Evolutionary conservation across 2,888 invertebrate genomes (phyloP).

Genomic region (Penaeus monodon): DNA sequence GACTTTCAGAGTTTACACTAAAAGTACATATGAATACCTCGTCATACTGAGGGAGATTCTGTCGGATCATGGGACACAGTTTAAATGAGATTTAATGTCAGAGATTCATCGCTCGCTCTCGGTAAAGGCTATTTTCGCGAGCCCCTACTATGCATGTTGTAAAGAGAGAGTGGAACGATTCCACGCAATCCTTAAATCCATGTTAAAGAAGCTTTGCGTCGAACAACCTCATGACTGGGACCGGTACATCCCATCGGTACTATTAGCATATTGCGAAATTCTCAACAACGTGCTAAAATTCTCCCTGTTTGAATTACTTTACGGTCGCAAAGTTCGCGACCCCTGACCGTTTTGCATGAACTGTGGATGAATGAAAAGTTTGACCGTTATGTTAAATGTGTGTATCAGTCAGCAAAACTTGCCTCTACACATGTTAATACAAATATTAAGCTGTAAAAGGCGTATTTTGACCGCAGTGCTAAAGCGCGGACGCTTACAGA

Average conservation of each 20-base stretch:
- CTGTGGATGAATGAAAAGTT: not conserved
- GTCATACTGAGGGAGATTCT: not conserved
- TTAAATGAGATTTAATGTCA: constrained; percentile 3
- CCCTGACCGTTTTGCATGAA: not conserved
- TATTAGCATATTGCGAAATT: constrained; percentile 26
- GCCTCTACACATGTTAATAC: no score
- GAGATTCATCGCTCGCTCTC: not conserved
- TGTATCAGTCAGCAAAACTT: no score
- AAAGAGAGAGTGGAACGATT: not conserved
- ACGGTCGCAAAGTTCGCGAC: constrained; percentile 28
- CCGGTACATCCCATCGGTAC: constrained; percentile 11
- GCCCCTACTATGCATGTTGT: not conserved
- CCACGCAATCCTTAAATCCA: not conserved
- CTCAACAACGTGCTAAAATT: constrained; percentile 10
- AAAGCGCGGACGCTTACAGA: no score
- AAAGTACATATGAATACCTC: not conserved
- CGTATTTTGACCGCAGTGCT: no score
- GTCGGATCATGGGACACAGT: not conserved
- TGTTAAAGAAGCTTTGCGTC: constrained; percentile 11
- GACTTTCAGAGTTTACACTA: no score
- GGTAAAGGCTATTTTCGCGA: not conserved
- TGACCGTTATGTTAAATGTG: not conserved
- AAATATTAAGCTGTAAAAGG: no score
- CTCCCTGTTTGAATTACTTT: constrained; percentile 36
- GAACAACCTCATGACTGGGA: not conserved